These are phyloP conservation scores for Eubucco bourcierii DNA, from an alignment of 2,113 vertebrate genomes.

Conservation along the genomic window DNA sequence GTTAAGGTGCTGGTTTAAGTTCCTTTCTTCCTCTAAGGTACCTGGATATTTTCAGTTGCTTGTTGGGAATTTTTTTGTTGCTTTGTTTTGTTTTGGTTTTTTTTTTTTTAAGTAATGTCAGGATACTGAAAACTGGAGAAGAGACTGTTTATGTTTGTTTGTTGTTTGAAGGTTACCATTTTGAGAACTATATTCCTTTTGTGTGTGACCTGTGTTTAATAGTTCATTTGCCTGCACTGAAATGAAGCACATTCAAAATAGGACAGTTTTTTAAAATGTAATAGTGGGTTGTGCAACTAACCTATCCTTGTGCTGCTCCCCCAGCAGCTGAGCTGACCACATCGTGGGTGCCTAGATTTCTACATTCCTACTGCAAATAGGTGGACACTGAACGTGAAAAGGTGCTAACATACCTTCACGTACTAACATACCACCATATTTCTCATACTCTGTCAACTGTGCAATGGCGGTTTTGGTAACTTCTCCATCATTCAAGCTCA, in stretches of 20 bases:
- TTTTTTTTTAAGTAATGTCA: neutral
- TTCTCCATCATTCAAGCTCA: neutral
- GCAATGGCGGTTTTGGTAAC: neutral
- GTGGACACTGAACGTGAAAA: neutral
- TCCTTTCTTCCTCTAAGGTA: neutral
- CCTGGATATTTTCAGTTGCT: neutral
- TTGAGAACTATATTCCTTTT: neutral
- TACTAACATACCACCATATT: neutral
- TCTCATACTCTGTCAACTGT: neutral
- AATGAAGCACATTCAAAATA: neutral
- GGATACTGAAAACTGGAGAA: neutral
- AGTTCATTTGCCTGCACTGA: neutral
- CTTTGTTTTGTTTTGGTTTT: neutral
- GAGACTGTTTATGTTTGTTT: neutral
- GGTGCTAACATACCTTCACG: neutral
- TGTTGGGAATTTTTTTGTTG: neutral
- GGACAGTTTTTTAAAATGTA: neutral
- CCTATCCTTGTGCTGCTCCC: neutral
- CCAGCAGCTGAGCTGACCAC: neutral
- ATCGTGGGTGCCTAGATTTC: neutral
- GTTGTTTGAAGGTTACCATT: neutral
- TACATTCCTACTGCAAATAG: neutral
- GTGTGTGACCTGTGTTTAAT: neutral
- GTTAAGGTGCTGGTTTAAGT: neutral
- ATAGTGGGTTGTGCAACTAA: neutral